Evolutionary conservation across 2,888 invertebrate genomes (phyloP).

Genomic region (Noctua janthina): DNA sequence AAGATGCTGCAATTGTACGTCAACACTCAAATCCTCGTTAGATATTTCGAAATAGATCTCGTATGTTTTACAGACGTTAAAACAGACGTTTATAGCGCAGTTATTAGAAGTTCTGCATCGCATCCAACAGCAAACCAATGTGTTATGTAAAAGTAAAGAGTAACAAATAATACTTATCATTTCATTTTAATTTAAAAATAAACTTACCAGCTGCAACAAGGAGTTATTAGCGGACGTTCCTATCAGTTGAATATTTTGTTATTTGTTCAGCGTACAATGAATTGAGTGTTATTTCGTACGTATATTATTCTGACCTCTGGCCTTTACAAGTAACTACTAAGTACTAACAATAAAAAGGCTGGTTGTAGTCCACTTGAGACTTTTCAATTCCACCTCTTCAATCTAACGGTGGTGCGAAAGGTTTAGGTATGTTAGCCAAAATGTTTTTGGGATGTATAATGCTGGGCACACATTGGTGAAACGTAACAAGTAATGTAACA

Average conservation of each 20-base stretch:
- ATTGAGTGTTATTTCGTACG: neutral
- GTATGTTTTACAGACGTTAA: neutral
- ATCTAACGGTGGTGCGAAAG: neutral
- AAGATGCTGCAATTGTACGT: neutral
- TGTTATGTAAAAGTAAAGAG: neutral
- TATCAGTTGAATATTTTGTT: conserved; percentile 28
- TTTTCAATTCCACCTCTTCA: neutral
- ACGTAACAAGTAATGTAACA: no score
- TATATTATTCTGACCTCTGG: neutral
- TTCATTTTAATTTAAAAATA: conserved; percentile 23
- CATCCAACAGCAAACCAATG: neutral
- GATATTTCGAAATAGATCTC: conserved; percentile 7
- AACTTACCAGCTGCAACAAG: conserved; percentile 3
- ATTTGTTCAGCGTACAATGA: conserved; percentile 1
- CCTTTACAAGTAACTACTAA: neutral
- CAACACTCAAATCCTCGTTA: neutral
- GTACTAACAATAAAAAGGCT: neutral
- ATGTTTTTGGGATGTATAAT: neutral
- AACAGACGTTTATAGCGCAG: neutral
- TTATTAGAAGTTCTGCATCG: neutral
- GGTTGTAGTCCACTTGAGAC: neutral
- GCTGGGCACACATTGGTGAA: no score
- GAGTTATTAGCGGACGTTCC: conserved; percentile 38
- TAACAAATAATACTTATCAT: conserved; percentile 20
- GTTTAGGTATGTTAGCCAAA: neutral